Percentiles rank a stretch among this genome's conserved stretches.
phyloP scores from a whole-genome alignment of 2,797 vertebrate genomes.

The Urocyon cinereoargenteus region DNA sequence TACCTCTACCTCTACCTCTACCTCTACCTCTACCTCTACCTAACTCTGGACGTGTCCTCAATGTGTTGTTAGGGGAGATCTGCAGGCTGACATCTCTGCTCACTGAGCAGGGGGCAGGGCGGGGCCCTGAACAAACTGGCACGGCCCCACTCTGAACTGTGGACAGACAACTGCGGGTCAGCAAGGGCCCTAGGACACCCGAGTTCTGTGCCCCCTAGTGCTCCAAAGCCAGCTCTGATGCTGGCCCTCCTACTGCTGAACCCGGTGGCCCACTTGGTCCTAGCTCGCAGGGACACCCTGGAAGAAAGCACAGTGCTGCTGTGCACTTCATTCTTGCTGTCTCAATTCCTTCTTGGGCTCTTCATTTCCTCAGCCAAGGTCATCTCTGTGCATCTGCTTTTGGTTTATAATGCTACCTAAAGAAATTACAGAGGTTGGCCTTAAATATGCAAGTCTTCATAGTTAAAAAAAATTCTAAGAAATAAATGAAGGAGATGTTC shows the following conservation, averaged over 20 bases:
- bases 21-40: too few relatives aligned
- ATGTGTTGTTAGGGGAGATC: not conserved
- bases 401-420: not conserved
- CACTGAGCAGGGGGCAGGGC: not conserved
- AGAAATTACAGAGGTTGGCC: not conserved
- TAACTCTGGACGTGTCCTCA: not conserved
- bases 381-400: not conserved
- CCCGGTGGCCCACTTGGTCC: not conserved
- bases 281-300: fast-evolving
- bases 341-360: not conserved
- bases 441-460: not conserved
- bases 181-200: not conserved
- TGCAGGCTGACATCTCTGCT: not conserved
- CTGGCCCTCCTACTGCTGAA: fast-evolving
- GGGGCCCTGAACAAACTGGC: not conserved
- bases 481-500: not conserved
- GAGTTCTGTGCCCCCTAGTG: fast-evolving
- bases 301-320: not conserved
- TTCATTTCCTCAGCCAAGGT: not conserved
- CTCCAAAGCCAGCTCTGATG: not conserved
- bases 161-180: fast-evolving
- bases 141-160: not conserved
- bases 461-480: not conserved
- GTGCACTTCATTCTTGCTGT: not conserved
- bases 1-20: fast-evolving